Evolutionary conservation across 2,888 invertebrate genomes (phyloP).

Genomic region (Eumacrocentrus americanus): DNA sequence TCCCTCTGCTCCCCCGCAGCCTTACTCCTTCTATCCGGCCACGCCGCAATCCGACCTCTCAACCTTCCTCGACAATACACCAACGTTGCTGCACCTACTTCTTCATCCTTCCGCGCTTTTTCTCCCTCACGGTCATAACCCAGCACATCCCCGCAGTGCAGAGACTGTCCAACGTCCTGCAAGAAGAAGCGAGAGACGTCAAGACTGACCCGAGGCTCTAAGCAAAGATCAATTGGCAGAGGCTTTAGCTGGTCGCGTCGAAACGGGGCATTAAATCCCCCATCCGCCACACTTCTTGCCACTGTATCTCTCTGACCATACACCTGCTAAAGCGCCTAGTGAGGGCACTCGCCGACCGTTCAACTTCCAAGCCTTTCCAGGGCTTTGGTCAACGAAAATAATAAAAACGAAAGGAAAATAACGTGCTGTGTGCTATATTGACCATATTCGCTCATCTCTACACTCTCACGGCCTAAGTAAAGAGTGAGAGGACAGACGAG

Average conservation of each 20-base stretch:
- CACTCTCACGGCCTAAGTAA: neutral
- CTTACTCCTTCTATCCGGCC: slow-evolving; percentile 31
- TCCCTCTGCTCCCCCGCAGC: slow-evolving; percentile 54
- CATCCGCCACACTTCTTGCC: slow-evolving; percentile 2
- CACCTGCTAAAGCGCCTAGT: slow-evolving; percentile 15
- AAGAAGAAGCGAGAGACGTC: neutral
- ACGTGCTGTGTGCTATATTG: no score
- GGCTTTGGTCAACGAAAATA: neutral
- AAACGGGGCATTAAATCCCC: slow-evolving; percentile 10
- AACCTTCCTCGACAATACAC: slow-evolving; percentile 25
- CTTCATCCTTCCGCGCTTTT: no score
- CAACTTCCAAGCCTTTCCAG: slow-evolving; percentile 18
- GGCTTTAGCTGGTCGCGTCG: slow-evolving; percentile 5
- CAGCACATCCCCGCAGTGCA: neutral
- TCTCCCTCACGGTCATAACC: slow-evolving; percentile 16
- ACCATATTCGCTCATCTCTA: no score
- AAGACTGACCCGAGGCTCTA: neutral
- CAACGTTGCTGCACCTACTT: no score
- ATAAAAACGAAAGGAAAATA: neutral
- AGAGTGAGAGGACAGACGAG: no score
- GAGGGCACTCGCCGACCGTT: slow-evolving; percentile 8
- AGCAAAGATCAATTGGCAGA: slow-evolving; percentile 10
- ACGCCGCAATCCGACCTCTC: slow-evolving; percentile 37
- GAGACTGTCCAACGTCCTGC: no score
- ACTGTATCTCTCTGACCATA: neutral